Conservation (phyloP, 2,888 invertebrate genomes). For the Spodoptera exigua region DNA sequence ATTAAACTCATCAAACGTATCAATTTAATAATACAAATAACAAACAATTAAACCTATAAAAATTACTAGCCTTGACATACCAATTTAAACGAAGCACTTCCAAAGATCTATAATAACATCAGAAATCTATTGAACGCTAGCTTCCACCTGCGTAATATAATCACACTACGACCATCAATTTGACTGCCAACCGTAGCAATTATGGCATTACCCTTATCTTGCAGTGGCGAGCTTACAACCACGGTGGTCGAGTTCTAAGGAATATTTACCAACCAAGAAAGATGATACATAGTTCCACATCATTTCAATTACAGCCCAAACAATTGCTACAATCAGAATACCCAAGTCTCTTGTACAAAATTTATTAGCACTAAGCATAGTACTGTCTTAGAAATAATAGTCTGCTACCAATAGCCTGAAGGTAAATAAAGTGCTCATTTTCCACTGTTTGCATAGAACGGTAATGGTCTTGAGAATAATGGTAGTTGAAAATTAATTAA, state of each 20-base stretch:
- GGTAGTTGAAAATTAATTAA: no score
- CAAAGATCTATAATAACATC: conserved; percentile 16
- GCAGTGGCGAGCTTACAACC: conserved; percentile 5
- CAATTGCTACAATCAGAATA: conserved; percentile 38
- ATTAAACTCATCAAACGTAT: no score
- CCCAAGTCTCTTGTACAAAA: conserved; percentile 20
- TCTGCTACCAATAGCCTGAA: conserved; percentile 30
- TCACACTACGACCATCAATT: conserved; percentile 46
- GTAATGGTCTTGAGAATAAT: conserved; percentile 4
- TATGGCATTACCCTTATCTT: conserved; percentile 39
- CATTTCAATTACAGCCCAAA: conserved; percentile 51
- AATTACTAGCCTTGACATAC: no score
- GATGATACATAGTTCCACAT: conserved; percentile 35
- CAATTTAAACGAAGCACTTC: conserved; percentile 11
- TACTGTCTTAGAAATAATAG: conserved; percentile 30
- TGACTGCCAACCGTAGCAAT: conserved; percentile 42
- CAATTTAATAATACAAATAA: background rate
- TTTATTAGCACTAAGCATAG: conserved; percentile 44
- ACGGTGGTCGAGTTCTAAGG: conserved; percentile 46
- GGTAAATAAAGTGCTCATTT: conserved; percentile 27
- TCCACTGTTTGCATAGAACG: conserved; percentile 19
- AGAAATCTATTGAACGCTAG: conserved; percentile 31
- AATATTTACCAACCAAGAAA: conserved; percentile 40
- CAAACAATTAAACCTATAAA: no score
- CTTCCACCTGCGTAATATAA: conserved; percentile 38